These are phyloP conservation scores for Entelurus aequoreus DNA, from an alignment of 2,113 vertebrate genomes.

Conservation along the genomic window DNA sequence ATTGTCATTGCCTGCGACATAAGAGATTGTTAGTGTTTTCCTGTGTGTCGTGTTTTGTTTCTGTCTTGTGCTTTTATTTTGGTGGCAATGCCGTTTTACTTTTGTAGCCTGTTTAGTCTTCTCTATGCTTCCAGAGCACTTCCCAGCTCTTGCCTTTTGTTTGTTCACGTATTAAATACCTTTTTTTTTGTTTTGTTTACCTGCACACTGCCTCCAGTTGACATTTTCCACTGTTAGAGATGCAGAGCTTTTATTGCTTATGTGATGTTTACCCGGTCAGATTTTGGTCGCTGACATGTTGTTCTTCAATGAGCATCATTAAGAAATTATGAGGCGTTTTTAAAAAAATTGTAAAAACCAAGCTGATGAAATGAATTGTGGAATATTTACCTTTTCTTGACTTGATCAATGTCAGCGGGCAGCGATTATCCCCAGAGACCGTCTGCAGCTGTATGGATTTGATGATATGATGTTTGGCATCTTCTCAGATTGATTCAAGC, in stretches of 20 bases:
- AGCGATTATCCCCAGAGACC: constrained; percentile 24
- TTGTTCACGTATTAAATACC: too few relatives aligned
- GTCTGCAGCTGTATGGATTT: constrained; percentile 19
- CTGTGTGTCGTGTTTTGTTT: too few relatives aligned
- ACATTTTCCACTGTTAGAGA: neutral
- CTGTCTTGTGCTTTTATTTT: too few relatives aligned
- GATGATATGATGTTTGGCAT: constrained; percentile 6
- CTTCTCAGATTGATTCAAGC: constrained; percentile 7
- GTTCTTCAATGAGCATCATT: neutral
- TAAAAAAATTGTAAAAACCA: constrained; percentile 23
- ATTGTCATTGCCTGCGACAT: too few relatives aligned
- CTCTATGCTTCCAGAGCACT: too few relatives aligned
- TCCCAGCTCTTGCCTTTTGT: too few relatives aligned
- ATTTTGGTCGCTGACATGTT: neutral
- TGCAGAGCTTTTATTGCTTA: neutral
- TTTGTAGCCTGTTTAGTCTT: too few relatives aligned
- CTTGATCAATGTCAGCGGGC: constrained; percentile 23
- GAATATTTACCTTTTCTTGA: constrained; percentile 27
- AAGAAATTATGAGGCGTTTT: constrained; percentile 12
- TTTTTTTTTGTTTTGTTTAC: too few relatives aligned
- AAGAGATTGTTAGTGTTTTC: too few relatives aligned
- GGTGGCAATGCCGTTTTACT: too few relatives aligned
- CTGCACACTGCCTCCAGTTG: too few relatives aligned
- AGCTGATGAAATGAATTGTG: neutral
- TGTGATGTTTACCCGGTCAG: neutral